Percentiles rank a stretch among this genome's conserved stretches.
Evolutionary conservation across 1,140 invertebrate genomes (phyloP).

Genomic region (Zaprionus lachaisei): DNA sequence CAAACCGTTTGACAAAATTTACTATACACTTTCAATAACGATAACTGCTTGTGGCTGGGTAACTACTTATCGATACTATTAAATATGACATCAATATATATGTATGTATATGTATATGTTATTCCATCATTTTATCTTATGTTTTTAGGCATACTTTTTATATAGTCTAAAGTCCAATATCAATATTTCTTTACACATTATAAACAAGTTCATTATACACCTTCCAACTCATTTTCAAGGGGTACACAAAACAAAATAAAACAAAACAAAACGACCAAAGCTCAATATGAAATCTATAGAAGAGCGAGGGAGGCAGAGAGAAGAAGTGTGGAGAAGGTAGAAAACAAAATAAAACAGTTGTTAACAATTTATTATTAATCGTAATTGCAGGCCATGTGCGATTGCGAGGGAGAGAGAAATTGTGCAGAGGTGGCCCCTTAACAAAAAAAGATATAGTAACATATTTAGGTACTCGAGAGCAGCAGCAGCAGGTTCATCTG

Average conservation of each 20-base stretch:
- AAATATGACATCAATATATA: neutral
- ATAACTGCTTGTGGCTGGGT: too few relatives aligned
- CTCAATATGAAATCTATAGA: slow-evolving; percentile 37
- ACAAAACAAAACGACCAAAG: slow-evolving; percentile 69
- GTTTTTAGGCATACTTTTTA: too few relatives aligned
- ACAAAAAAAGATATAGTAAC: slow-evolving; percentile 26
- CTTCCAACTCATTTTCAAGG: neutral
- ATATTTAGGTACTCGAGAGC: slow-evolving; percentile 29
- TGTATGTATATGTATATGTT: too few relatives aligned
- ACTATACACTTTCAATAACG: too few relatives aligned
- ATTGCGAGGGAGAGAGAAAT: slow-evolving; percentile 52
- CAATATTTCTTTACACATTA: too few relatives aligned
- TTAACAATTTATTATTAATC: slow-evolving; percentile 71
- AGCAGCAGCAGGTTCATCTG: slow-evolving; percentile 41
- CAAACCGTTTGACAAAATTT: too few relatives aligned
- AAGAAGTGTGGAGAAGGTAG: slow-evolving; percentile 6
- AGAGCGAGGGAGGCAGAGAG: neutral
- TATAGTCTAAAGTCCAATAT: too few relatives aligned
- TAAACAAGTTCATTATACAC: too few relatives aligned
- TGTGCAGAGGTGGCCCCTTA: slow-evolving; percentile 16
- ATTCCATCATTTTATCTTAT: too few relatives aligned
- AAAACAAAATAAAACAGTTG: slow-evolving; percentile 58
- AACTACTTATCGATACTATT: neutral
- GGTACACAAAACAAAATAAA: slow-evolving; percentile 33
- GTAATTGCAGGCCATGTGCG: slow-evolving; percentile 68